Evolutionary conservation across 2,888 invertebrate species (phyloP).

Genomic region (Chymomyza caudatula): DNA sequence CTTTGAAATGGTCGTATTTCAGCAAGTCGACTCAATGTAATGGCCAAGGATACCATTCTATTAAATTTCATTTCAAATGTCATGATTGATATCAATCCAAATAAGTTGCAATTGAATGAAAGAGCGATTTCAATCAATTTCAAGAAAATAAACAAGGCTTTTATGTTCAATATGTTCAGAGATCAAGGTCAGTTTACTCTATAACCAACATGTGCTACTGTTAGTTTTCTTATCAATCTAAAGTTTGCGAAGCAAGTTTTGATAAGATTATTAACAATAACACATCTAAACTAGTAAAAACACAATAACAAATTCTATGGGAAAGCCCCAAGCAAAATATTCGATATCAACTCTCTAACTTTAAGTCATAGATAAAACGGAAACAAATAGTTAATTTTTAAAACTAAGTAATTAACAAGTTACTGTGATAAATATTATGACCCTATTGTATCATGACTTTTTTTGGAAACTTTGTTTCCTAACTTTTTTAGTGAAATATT

Average conservation of each 20-base stretch:
- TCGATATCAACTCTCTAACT: background rate
- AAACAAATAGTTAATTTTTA: background rate
- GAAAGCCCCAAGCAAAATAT: background rate
- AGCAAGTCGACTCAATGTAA: no score
- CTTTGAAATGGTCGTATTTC: no score
- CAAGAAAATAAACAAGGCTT: background rate
- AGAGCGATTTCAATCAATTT: background rate
- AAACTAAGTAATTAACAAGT: background rate
- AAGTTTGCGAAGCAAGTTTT: background rate
- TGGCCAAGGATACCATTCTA: no score
- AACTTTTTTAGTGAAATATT: no score
- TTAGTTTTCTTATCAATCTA: background rate
- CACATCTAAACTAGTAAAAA: background rate
- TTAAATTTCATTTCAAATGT: no score
- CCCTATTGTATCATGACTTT: no score
- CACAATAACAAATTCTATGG: background rate
- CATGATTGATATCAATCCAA: no score
- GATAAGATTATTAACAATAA: background rate
- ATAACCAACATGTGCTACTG: background rate
- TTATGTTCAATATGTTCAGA: background rate
- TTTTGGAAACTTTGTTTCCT: no score
- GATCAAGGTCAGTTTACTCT: background rate
- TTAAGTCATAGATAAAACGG: constrained; percentile 1
- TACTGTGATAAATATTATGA: background rate
- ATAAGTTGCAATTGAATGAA: no score